A percentile compares a stretch with the other conserved stretches of the same genome.
These are phyloP conservation scores for Plebejus argus DNA, from an alignment of 2,888 invertebrate species.

Conservation along the genomic window DNA sequence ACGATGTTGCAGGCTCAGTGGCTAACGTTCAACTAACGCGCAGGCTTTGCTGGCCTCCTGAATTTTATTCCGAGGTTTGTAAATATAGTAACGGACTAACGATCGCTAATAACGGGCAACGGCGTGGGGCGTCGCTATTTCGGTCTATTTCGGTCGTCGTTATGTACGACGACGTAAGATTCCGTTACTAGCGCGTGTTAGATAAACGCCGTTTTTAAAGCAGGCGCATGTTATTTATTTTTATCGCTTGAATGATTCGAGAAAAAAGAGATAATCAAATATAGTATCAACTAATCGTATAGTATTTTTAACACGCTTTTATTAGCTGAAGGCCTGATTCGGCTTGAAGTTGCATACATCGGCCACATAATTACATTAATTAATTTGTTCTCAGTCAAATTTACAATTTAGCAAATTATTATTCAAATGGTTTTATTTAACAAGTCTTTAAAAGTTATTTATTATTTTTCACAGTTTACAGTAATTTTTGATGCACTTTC, in stretches of 20 bases:
- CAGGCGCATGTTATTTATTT: conserved; percentile 7
- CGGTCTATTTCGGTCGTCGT: conserved; percentile 11
- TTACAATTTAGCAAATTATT: no score
- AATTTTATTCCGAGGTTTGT: conserved; percentile 10
- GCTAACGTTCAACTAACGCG: conserved; percentile 61
- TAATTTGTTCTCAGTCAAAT: no score
- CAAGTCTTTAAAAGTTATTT: not conserved
- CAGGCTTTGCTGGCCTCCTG: conserved; percentile 50
- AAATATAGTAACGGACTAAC: not conserved
- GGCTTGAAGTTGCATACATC: no score
- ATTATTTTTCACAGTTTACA: not conserved
- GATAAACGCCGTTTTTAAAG: not conserved
- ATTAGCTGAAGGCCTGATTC: no score
- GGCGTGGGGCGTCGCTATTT: not conserved
- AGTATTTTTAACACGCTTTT: no score
- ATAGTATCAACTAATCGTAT: no score
- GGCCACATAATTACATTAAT: no score
- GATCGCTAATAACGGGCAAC: conserved; percentile 9
- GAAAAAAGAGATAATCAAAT: no score
- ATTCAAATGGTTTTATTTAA: not conserved
- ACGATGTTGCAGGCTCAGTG: conserved; percentile 63
- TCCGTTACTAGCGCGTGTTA: not conserved
- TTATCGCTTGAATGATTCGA: not conserved
- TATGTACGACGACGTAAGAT: conserved; percentile 1
- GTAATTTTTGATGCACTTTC: no score